Base-by-base conservation (phyloP, 2,113 vertebrate species). In the Falcunculus frontatus region DNA sequence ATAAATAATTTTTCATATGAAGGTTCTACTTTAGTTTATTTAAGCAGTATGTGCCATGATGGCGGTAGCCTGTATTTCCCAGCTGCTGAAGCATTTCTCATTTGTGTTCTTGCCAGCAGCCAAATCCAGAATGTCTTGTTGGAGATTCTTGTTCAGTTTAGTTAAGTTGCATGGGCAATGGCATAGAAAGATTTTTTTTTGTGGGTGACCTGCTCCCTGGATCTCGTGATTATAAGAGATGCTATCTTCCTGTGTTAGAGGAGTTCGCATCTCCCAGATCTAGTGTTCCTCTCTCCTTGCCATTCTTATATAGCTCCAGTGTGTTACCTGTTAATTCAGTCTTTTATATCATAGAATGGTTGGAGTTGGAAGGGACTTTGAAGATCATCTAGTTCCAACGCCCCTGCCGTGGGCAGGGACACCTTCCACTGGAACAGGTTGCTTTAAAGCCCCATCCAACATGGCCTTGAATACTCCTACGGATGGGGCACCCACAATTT, bases 31-130 rank as follows among this genome's bases (percentile, higher is more conserved):
- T 56, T 44, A 32, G 65, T 93, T 92, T 86, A 37, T 95, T 88
- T 89, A 77, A 84, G 74, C 50, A 26, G 7, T 70, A 14, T 62
- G 42, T 59, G 70, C 52, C 15, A 7, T 82, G 42, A 59, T 90
- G 94, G 69, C 7, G 1, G 64, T 82, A 82, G 50, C 56, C 77
- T 41, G 0, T 90, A 59, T 93, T 93, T 83, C 80, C 87, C 16
- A 17, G 70, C 75, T 87, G 57, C 88, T 69, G 75, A 77, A 89
- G 68, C 83, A 87, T 87, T 94, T 95, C 77, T 94, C 80, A 59
- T 92, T 91, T 90, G 53, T 85, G 75, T 50, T 90, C 92, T 93
- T 92, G 90, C 90, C 92, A 88, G 93, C 57, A 93, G 92, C 79
- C 74, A 95, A 84, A 82, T 93, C 47, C 89, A 90, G 86, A 65